Percentiles rank a stretch among this genome's conserved stretches.
Conservation (phyloP, 2,113 vertebrate genomes). For the Caretta caretta region DNA sequence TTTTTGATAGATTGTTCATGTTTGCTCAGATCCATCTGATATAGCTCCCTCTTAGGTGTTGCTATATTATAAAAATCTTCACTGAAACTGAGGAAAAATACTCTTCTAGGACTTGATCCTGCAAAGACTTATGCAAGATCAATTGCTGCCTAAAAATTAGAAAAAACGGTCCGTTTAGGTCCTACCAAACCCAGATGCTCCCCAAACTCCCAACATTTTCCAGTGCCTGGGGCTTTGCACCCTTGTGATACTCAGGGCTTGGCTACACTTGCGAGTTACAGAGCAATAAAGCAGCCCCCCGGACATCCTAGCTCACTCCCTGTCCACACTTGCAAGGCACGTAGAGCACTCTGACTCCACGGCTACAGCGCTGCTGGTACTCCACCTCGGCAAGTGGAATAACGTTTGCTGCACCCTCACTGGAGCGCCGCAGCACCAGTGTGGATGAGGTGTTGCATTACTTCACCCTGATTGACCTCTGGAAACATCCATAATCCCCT, state of each 20-base stretch:
- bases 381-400: too few species aligned
- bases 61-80: background rate
- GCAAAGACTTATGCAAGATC: background rate
- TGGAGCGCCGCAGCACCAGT: too few species aligned
- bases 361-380: too few species aligned
- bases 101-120: background rate
- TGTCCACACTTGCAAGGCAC: too few species aligned
- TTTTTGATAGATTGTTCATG: background rate
- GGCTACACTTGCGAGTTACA: too few species aligned
- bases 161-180: background rate
- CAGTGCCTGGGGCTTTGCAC: conserved; percentile 9
- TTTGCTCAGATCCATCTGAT: background rate
- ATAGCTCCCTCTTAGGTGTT: background rate
- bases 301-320: too few species aligned
- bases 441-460: too few species aligned
- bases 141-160: background rate
- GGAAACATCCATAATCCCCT: too few species aligned
- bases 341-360: too few species aligned
- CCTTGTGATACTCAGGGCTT: conserved; percentile 26
- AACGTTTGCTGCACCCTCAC: too few species aligned
- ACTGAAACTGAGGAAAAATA: background rate
- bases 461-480: too few species aligned
- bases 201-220: background rate
- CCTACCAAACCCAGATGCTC: background rate
- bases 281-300: too few species aligned